These are phyloP conservation scores for Epicampocera succincta DNA, from an alignment of 2,888 invertebrate genomes.

Conservation along the genomic window DNA sequence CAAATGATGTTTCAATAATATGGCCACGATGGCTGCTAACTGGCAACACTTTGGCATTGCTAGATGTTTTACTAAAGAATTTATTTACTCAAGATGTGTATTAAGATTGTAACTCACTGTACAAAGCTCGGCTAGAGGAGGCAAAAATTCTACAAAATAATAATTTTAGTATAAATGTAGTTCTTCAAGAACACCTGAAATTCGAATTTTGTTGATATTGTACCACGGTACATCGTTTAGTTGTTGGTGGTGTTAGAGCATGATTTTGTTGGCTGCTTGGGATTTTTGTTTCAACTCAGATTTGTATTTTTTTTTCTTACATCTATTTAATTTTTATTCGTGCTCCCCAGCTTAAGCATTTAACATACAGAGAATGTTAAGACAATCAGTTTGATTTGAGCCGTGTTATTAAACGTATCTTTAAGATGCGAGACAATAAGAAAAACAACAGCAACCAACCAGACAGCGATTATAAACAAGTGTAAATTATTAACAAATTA, in stretches of 20 bases:
- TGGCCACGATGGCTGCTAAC: too few species aligned
- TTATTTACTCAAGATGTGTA: too few species aligned
- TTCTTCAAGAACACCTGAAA: neutral
- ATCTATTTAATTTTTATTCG: constrained; percentile 14
- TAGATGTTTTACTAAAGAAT: too few species aligned
- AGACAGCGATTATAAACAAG: constrained; percentile 62
- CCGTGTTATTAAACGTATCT: constrained; percentile 80
- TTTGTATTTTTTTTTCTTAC: constrained; percentile 48
- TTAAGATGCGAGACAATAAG: constrained; percentile 76
- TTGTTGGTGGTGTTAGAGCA: constrained; percentile 60
- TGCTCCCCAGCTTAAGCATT: constrained; percentile 66
- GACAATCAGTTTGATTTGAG: constrained; percentile 79
- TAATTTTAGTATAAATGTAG: neutral
- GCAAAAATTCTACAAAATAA: too few species aligned
- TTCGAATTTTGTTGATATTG: neutral
- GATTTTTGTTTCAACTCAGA: constrained; percentile 67
- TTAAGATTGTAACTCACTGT: too few species aligned
- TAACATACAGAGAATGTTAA: constrained; percentile 67
- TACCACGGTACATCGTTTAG: constrained; percentile 57
- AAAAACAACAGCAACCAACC: constrained; percentile 54
- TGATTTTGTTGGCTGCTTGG: constrained; percentile 62
- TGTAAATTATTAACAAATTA: constrained; percentile 31
- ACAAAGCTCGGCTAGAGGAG: too few species aligned
- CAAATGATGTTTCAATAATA: too few species aligned
- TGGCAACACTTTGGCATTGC: too few species aligned